Evolutionary conservation across 2,113 vertebrate genomes (phyloP).

Genomic region (Oreocharis arfaki): DNA sequence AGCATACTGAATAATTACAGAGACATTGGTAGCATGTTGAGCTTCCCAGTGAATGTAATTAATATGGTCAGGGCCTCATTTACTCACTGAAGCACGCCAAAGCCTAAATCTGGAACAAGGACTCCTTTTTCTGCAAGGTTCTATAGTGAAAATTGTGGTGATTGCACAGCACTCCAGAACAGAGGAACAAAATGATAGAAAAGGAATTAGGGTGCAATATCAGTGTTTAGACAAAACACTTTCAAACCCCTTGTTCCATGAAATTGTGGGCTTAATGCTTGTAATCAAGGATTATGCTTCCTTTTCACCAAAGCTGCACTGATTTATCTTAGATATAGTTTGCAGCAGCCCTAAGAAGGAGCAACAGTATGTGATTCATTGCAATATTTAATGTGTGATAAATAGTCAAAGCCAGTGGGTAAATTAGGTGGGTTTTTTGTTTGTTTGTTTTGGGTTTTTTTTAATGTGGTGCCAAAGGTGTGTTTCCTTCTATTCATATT

Average conservation of each 20-base stretch:
- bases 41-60: slow-evolving; percentile 44
- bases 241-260: background rate
- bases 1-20: slow-evolving; percentile 56
- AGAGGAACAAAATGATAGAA: background rate
- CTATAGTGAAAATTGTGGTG: background rate
- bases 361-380: background rate
- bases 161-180: background rate
- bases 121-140: background rate
- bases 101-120: background rate
- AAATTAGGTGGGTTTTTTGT: background rate
- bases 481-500: background rate
- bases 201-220: background rate
- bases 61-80: slow-evolving; percentile 37
- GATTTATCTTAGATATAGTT: background rate
- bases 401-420: background rate
- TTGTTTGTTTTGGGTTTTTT: background rate
- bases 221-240: background rate
- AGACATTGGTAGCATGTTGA: slow-evolving; percentile 33
- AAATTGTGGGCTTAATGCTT: background rate
- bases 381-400: background rate
- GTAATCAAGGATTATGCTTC: background rate
- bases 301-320: background rate
- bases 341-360: background rate
- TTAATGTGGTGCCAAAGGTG: background rate
- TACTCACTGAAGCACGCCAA: slow-evolving; percentile 7